Evolutionary conservation across 30 jellyfish, hydroid and myxozoan genomes (phyloP), one percentile per base, ranked within the genome.

Genomic region (Pelagia noctiluca): DNA sequence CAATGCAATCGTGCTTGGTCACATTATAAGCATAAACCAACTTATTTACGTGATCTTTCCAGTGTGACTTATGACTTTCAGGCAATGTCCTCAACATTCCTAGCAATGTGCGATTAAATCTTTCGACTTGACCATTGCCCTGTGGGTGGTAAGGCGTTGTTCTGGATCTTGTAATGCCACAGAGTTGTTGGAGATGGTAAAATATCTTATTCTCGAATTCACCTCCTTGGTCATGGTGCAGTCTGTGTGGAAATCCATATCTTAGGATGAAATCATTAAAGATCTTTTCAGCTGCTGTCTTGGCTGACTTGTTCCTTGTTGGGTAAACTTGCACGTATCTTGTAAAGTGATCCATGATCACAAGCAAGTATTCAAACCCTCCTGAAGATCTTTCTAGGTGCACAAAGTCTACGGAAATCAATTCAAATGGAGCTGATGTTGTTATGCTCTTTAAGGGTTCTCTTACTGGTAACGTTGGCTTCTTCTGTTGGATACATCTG

Each of bases 101-200:
- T 23, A 80, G 35, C n/a, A 80, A 47, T 2, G 91, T 64, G 0
- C 84, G 7, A 24, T 63, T 35, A 21, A 80, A 46, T 0, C 91
- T 35, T 31, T 80, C 91, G 19, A 73, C 72, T 29, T 26, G 78
- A 46, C 86, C 76, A 36, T 80, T 80, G 49, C 75, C 73, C 35
- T 63, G 84, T n/a, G 74, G 86, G 50, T 63, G 90, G 72, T 61
- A 78, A 25, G 82, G n/a, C 0, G 88, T 76, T 3, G 88, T 76
- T 10, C 84, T 25, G 13, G 88, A 76, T 8, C 60, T 85, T 16
- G 4, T 35, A 28, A 63, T 63, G 2, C 89, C 65, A 10, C 61
- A 24, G 13, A 85, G 76, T 42, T 57, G 62, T 31, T 84, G 52
- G 8, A 84, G 76, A 2, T 62, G 53, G 19, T 35, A 16, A 46